Base-by-base conservation (phyloP, 2,113 vertebrate species). In the Cacatua alba region DNA sequence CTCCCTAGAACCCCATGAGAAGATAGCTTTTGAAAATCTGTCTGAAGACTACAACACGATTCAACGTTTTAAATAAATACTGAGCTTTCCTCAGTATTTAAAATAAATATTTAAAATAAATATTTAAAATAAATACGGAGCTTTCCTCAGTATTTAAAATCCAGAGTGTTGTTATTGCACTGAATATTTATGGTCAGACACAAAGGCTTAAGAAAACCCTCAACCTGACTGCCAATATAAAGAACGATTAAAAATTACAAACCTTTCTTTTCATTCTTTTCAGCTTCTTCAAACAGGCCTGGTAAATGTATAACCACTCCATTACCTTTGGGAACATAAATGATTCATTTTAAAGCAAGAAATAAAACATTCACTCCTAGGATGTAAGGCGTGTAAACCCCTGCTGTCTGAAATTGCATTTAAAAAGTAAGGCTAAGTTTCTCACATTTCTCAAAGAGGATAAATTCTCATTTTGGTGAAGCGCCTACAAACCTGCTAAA, bases 221-320 rank as follows among this genome's bases (percentile, higher is more conserved):
- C 23, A 64, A 33, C 23, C 11, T 81, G 72, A 11, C 25, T 86
- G 52, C 35, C 21, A 46, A 4, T 28, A 67, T 21, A 79, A 52
- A 63, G 43, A 51, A 71, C 82, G 24, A 76, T 92, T 89, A 96
- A 87, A 78, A 90, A 82, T 90, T 92, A 90, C 97, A 84, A 96
- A 99, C 99, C 99, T 99, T 99, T 99, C 97, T 99, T 99, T 79
- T 99, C 99, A 72, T 99, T 99, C 98, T 99, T 99, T 96, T 99
- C 99, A 28, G 99, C 99, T 94, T 99, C 99, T 95, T 99, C 99
- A 95, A 99, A 99, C 97, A 99, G 97, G 91, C 99, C 99, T 8
- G 99, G 99, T 86, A 99, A 97, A 98, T 99, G 99, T 96, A 99
- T 98, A 83, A 99, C 99, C 70, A 99, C 99, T 28, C 99, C 99